These are phyloP conservation scores for Drosophila subquinaria DNA, from an alignment of 2,888 invertebrate genomes.

Conservation along the genomic window DNA sequence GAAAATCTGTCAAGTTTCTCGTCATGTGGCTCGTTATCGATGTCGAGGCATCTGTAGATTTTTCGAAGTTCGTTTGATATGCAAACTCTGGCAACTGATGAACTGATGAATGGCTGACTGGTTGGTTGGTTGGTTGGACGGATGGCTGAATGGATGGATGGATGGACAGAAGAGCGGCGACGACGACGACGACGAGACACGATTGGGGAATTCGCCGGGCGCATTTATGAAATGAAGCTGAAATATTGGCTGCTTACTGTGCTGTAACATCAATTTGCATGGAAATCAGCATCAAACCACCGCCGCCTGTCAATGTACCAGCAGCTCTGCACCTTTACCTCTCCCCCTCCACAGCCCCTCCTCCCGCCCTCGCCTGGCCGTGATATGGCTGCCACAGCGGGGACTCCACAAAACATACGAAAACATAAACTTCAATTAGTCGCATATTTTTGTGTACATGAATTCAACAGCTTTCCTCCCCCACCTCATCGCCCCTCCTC, in stretches of 20 bases:
- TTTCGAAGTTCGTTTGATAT: conserved; percentile 62
- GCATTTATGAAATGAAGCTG: conserved; percentile 74
- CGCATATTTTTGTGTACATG: conserved; percentile 61
- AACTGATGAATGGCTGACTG: conserved; percentile 19
- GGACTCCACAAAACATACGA: conserved; percentile 28
- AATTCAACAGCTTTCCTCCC: not conserved
- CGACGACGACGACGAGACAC: conserved; percentile 7
- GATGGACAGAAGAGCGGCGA: conserved; percentile 5
- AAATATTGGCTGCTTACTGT: conserved; percentile 78
- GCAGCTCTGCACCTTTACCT: not conserved
- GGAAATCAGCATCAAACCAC: conserved; percentile 63
- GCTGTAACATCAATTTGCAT: conserved; percentile 78
- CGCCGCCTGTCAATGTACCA: conserved; percentile 60
- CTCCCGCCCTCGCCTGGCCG: too few species aligned
- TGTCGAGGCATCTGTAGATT: conserved; percentile 34
- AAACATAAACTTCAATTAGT: conserved; percentile 64
- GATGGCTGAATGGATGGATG: not conserved
- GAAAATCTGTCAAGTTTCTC: conserved; percentile 21
- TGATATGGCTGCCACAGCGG: not conserved
- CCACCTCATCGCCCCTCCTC: not conserved
- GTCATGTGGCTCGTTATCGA: conserved; percentile 27
- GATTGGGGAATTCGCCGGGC: conserved; percentile 62
- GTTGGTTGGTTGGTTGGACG: conserved; percentile 4
- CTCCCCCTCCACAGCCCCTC: not conserved
- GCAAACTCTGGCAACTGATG: conserved; percentile 65